These are phyloP conservation scores for Pogona vitticeps DNA, from an alignment of 2,113 vertebrate species.

Conservation along the genomic window DNA sequence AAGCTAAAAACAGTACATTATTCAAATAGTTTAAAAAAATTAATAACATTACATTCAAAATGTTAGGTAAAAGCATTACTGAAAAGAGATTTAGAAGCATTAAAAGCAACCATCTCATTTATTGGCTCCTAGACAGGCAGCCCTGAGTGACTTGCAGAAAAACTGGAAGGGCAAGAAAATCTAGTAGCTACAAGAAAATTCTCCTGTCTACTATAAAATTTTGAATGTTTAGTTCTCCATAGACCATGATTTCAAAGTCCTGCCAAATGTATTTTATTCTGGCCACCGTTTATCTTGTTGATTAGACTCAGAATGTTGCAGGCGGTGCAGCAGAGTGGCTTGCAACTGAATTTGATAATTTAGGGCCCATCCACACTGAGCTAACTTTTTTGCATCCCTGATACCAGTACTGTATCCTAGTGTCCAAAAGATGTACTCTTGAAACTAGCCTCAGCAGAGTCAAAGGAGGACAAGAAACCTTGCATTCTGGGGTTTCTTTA, in stretches of 20 bases:
- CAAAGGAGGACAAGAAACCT: too few species aligned
- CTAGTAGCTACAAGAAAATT: background rate
- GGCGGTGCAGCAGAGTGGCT: background rate
- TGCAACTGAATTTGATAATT: background rate
- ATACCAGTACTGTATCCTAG: too few species aligned
- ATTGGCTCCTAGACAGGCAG: background rate
- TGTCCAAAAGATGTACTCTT: too few species aligned
- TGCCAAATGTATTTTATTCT: background rate
- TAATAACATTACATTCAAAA: too few species aligned
- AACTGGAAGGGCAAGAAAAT: slow-evolving; percentile 1
- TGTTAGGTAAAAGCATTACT: too few species aligned
- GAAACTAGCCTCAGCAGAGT: too few species aligned
- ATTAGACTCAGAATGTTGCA: background rate
- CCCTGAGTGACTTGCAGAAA: background rate
- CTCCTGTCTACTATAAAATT: background rate
- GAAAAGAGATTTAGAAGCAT: too few species aligned
- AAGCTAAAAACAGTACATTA: too few species aligned
- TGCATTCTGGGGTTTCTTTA: too few species aligned
- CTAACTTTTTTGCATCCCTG: too few species aligned
- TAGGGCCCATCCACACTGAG: background rate
- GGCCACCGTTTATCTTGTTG: background rate
- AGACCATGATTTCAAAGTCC: background rate
- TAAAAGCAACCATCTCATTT: too few species aligned
- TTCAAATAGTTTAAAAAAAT: too few species aligned
- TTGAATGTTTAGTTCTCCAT: background rate